phyloP scores from a whole-genome alignment of 2,797 vertebrate species.

The Danio kyathit region DNA sequence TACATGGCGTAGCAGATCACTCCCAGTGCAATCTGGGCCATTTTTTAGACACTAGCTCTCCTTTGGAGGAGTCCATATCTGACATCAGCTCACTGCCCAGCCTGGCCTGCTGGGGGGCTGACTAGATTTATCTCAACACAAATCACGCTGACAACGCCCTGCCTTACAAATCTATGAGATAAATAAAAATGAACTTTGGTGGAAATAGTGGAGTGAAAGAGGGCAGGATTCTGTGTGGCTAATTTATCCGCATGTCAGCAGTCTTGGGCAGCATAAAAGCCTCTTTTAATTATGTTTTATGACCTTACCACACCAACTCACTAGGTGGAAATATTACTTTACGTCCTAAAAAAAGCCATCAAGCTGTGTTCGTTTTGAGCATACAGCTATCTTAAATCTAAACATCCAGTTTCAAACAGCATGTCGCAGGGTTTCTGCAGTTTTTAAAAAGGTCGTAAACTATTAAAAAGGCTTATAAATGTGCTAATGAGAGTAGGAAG shows the following conservation, averaged over 20 bases:
- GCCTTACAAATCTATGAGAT: constrained; percentile 66
- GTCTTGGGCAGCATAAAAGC: neutral
- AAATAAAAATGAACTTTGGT: constrained; percentile 32
- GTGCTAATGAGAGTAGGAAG: too few species aligned
- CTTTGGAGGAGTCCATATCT: constrained; percentile 53
- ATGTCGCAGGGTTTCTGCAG: too few species aligned
- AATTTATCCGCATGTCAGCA: neutral
- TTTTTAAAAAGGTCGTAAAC: too few species aligned
- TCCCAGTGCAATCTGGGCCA: constrained; percentile 47
- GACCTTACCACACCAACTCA: neutral
- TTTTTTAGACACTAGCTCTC: constrained; percentile 48
- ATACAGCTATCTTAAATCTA: constrained; percentile 5
- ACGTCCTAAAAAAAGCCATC: neutral
- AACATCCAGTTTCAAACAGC: neutral
- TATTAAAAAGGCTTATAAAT: too few species aligned
- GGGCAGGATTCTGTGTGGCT: constrained; percentile 18
- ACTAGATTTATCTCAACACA: constrained; percentile 74
- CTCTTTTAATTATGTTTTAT: neutral
- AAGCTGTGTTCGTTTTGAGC: constrained; percentile 10
- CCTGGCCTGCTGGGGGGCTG: constrained; percentile 71
- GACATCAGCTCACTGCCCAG: constrained; percentile 59
- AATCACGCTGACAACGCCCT: constrained; percentile 84
- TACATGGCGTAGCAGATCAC: constrained; percentile 92
- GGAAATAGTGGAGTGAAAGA: constrained; percentile 2
- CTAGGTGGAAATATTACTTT: neutral